Conservation (phyloP, 2,888 invertebrate species). For the Limenitis camilla region DNA sequence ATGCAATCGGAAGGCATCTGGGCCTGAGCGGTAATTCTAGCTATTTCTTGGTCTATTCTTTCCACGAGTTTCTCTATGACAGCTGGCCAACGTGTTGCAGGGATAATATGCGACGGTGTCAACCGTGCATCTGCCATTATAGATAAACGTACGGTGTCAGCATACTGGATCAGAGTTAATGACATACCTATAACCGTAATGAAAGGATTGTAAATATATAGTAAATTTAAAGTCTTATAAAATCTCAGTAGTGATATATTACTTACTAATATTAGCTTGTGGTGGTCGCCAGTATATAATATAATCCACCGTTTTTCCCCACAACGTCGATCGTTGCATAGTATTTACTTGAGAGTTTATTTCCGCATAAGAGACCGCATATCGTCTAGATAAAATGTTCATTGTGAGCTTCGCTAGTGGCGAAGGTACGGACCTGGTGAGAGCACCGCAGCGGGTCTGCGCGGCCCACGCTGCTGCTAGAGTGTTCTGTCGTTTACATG, state of each 20-base stretch:
- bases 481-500: slow-evolving; percentile 66
- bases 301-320: slow-evolving; percentile 78
- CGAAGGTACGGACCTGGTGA: slow-evolving; percentile 78
- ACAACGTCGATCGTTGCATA: slow-evolving; percentile 68
- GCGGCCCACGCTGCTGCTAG: slow-evolving; percentile 69
- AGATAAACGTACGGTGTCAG: slow-evolving; percentile 76
- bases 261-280: slow-evolving; percentile 84
- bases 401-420: slow-evolving; percentile 66
- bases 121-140: slow-evolving; percentile 83
- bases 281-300: slow-evolving; percentile 83
- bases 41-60: slow-evolving; percentile 58
- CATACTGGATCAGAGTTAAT: slow-evolving; percentile 80
- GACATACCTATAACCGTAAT: slow-evolving; percentile 77
- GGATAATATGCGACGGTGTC: slow-evolving; percentile 77
- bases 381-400: slow-evolving; percentile 78
- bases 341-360: slow-evolving; percentile 57
- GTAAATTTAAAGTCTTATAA: neutral
- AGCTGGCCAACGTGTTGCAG: slow-evolving; percentile 63
- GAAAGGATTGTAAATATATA: neutral
- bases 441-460: slow-evolving; percentile 66
- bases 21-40: slow-evolving; percentile 50
- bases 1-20: slow-evolving; percentile 13
- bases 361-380: slow-evolving; percentile 79
- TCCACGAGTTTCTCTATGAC: slow-evolving; percentile 54
- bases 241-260: neutral